A percentile compares a stretch with the other conserved stretches of the same genome.
Evolutionary conservation across 2,113 vertebrate species (phyloP).

Genomic region (Columba livia): DNA sequence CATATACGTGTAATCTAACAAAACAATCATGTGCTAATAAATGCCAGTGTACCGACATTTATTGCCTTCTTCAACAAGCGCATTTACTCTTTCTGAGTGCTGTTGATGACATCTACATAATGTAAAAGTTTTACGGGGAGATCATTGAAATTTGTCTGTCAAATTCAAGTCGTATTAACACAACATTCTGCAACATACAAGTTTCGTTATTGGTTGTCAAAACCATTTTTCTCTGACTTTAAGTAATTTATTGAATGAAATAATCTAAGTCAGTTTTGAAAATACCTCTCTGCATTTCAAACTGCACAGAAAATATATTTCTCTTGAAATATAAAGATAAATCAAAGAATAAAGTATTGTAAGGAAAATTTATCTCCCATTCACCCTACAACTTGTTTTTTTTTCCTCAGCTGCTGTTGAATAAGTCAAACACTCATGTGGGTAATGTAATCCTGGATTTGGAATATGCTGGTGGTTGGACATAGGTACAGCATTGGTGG

Average conservation of each 20-base stretch:
- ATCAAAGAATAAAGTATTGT: neutral
- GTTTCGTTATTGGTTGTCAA: slow-evolving; percentile 54
- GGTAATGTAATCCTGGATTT: neutral
- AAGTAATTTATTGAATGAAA: slow-evolving; percentile 15
- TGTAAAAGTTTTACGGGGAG: neutral
- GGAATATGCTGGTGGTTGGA: neutral
- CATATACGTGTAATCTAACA: neutral
- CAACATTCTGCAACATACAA: neutral
- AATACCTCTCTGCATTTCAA: neutral
- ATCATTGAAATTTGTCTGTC: slow-evolving; percentile 17
- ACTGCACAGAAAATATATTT: neutral
- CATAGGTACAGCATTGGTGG: neutral
- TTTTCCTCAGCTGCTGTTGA: neutral
- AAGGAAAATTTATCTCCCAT: neutral
- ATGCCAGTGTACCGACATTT: neutral
- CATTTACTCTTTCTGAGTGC: neutral
- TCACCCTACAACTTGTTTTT: neutral
- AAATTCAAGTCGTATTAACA: slow-evolving; percentile 10
- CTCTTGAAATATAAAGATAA: neutral
- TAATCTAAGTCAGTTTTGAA: neutral
- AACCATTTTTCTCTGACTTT: slow-evolving; percentile 28
- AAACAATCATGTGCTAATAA: neutral
- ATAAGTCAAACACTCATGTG: neutral
- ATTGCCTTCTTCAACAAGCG: neutral
- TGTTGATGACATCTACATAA: slow-evolving; percentile 9